These are phyloP conservation scores for Epiblema foenella DNA, from an alignment of 2,888 invertebrate species.

Conservation along the genomic window DNA sequence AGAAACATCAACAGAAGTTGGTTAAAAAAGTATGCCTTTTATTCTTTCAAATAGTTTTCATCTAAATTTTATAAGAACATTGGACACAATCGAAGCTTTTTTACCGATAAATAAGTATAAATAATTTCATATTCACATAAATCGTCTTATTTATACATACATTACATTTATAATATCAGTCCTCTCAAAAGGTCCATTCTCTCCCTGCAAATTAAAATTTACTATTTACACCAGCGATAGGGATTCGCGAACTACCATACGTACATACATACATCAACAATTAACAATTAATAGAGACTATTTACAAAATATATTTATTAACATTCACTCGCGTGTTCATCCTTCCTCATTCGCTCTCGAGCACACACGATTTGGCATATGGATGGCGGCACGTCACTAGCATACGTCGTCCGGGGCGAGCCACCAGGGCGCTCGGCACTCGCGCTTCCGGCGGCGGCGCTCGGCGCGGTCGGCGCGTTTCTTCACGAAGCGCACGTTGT, in stretches of 20 bases:
- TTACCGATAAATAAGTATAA: slow-evolving; percentile 86
- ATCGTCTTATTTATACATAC: slow-evolving; percentile 84
- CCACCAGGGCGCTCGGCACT: slow-evolving; percentile 80
- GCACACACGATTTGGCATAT: slow-evolving; percentile 82
- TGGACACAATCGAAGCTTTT: slow-evolving; percentile 85
- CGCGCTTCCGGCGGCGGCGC: slow-evolving; percentile 89
- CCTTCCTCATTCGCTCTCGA: slow-evolving; percentile 70
- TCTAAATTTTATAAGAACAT: slow-evolving; percentile 85
- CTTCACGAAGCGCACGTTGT: slow-evolving; percentile 95
- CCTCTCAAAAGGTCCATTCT: slow-evolving; percentile 85
- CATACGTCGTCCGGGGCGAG: slow-evolving; percentile 76
- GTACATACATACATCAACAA: slow-evolving; percentile 85
- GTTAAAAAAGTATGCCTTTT: slow-evolving; percentile 85
- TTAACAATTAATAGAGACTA: slow-evolving; percentile 85
- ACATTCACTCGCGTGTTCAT: slow-evolving; percentile 69
- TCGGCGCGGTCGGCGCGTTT: slow-evolving; percentile 90
- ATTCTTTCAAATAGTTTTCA: slow-evolving; percentile 85
- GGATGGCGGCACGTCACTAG: slow-evolving; percentile 81
- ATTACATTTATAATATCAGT: slow-evolving; percentile 85
- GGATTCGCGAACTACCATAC: slow-evolving; percentile 81
- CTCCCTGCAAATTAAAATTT: slow-evolving; percentile 84
- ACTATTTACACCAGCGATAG: slow-evolving; percentile 84
- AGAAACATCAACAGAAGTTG: slow-evolving; percentile 69
- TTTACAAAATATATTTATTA: slow-evolving; percentile 82
- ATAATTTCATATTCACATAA: slow-evolving; percentile 85